Evolutionary conservation across 1,140 invertebrate genomes (phyloP), one percentile per base, ranked within the genome.

Genomic region (Theocolax elegans): DNA sequence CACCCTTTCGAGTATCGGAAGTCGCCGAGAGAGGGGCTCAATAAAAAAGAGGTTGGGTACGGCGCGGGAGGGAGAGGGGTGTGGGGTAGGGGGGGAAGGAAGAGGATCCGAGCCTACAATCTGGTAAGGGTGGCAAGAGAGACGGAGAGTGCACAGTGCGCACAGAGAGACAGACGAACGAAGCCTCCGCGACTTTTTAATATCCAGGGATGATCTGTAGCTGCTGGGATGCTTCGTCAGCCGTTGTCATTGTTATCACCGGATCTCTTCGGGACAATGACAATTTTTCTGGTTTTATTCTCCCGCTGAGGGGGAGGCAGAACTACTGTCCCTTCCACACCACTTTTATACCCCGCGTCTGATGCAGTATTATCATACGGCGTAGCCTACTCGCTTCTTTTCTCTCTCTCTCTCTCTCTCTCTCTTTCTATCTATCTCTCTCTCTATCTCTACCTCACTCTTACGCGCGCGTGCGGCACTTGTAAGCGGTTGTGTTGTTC

Each of bases 181-280:
- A 2, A 42, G 40, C 51, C 23, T 49, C 68, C 66, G 67, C 78
- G 79, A 81, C 82, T 84, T 84, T 83, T 84, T 84, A 84, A 83
- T 84, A 84, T 82, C 81, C 77, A 81, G 81, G 81, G 82, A 84
- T 84, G 81, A 84, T 84, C 82, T 82, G 81, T 76, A 81, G 76
- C 75, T 75, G 76, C 74, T 54, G 75, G 76, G 76, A 78, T 75
- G 81, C 82, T 80, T 77, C 79, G 81, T 83, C 83, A 84, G 82
- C 80, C 78, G 78, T 80, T 80, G 82, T 84, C 81, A 84, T 84
- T 84, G 82, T 83, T 84, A 81, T 82, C 75, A 77, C 76, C 79
- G 81, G 81, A 82, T 79, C 81, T 84, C 77, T 83, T 81, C 80
- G 79, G 81, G 78, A 82, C 80, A 82, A 83, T 83, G 81, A 84